A percentile compares a stretch with the other conserved stretches of the same genome.
Conservation (phyloP, 2,113 vertebrate species). For the Ivindomyrus marchei region DNA sequence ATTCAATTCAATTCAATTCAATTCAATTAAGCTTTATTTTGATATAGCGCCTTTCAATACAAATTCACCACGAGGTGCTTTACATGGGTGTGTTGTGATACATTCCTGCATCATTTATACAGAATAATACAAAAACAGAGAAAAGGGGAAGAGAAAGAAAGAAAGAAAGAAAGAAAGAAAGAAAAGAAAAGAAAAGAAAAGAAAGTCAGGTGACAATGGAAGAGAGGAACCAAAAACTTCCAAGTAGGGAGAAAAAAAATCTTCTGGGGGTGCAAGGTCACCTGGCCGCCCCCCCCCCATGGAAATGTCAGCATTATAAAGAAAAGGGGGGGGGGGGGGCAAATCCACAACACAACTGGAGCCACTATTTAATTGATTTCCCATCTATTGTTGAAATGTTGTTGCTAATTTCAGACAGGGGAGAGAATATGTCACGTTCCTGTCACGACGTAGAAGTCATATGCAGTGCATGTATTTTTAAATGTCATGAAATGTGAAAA, state of each 20-base stretch:
- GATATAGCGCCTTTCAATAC: neutral
- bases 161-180: too few relatives aligned
- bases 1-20: neutral
- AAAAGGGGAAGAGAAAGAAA: neutral
- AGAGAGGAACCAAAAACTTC: neutral
- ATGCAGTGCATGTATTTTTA: neutral
- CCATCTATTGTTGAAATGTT: neutral
- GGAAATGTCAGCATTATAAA: neutral
- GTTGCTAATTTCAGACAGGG: neutral
- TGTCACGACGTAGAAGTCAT: too few relatives aligned
- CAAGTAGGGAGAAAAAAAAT: neutral
- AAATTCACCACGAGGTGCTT: neutral
- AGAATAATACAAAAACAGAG: neutral
- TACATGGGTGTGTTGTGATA: neutral
- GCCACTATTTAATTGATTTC: neutral
- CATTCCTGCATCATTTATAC: neutral
- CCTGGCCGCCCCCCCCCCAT: neutral
- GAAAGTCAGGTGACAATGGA: neutral
- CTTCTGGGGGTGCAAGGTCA: neutral
- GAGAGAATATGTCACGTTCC: neutral
- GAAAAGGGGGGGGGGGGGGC: neutral
- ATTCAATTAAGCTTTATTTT: neutral
- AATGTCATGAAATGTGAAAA: constrained; percentile 3
- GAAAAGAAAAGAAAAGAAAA: too few relatives aligned
- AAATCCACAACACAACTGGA: neutral